phyloP scores from a whole-genome alignment of 2,888 invertebrate species.

The Arge pagana region DNA sequence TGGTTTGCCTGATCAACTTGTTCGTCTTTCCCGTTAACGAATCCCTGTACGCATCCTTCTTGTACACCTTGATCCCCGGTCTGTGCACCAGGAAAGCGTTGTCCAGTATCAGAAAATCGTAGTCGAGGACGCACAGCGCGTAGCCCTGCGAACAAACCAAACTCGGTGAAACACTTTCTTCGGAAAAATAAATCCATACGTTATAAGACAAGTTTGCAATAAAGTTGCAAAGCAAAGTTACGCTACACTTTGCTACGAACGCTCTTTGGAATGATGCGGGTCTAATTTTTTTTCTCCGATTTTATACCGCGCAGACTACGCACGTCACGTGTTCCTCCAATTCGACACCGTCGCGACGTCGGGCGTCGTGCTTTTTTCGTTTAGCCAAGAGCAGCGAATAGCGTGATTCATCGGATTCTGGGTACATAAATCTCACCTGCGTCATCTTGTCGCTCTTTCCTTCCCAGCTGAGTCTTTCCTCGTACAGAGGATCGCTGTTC shows the following conservation, averaged over 20 bases:
- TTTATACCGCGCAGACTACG: too few species aligned
- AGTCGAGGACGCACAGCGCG: conserved; percentile 85
- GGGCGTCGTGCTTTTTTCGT: too few species aligned
- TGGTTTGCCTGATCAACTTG: conserved; percentile 75
- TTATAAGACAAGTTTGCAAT: conserved; percentile 35
- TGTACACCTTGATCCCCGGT: conserved; percentile 86
- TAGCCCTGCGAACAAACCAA: conserved; percentile 76
- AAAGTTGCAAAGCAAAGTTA: background rate
- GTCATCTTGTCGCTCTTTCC: conserved; percentile 96
- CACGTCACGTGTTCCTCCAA: too few species aligned
- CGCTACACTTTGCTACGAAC: background rate
- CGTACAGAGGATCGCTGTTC: conserved; percentile 84
- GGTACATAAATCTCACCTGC: conserved; percentile 70
- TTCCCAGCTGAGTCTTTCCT: conserved; percentile 92
- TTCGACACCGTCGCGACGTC: too few species aligned
- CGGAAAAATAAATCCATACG: too few species aligned
- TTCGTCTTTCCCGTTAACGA: conserved; percentile 78
- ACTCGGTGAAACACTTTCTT: too few species aligned
- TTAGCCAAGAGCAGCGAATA: background rate
- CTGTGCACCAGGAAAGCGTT: conserved; percentile 93
- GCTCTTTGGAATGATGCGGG: background rate
- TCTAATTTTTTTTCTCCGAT: background rate
- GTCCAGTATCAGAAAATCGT: conserved; percentile 90
- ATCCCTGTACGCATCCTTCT: conserved; percentile 77
- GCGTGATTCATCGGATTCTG: too few species aligned